These are phyloP conservation scores for Alethe diademata DNA, from an alignment of 2,113 vertebrate genomes.

Conservation along the genomic window DNA sequence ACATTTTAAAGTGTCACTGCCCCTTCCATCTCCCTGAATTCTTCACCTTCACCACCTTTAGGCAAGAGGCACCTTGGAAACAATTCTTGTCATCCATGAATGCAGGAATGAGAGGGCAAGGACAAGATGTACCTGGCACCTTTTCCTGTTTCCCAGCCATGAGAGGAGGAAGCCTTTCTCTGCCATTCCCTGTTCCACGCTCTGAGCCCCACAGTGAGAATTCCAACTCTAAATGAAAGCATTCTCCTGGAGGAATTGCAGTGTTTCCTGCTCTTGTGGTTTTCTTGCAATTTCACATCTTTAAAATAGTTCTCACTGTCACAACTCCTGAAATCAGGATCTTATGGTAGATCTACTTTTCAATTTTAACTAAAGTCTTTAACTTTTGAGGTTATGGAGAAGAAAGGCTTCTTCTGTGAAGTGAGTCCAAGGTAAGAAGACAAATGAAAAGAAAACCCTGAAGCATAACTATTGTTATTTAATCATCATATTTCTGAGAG, in stretches of 20 bases:
- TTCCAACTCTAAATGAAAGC: neutral
- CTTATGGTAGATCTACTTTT: neutral
- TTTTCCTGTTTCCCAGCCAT: neutral
- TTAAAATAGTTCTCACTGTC: neutral
- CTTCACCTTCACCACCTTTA: neutral
- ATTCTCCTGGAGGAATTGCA: neutral
- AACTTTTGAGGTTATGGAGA: neutral
- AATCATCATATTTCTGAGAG: neutral
- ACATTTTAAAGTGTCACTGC: neutral
- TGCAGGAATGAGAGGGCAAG: fast-evolving
- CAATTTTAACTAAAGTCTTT: neutral
- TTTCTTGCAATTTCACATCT: neutral
- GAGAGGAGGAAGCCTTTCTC: neutral
- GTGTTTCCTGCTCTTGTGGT: neutral
- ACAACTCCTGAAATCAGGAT: neutral
- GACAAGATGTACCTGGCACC: neutral
- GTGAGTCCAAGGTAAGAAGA: neutral
- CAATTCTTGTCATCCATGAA: neutral
- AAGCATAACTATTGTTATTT: neutral
- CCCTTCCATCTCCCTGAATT: neutral
- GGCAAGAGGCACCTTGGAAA: fast-evolving
- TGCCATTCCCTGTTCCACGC: neutral
- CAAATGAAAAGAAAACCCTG: neutral
- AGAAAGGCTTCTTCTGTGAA: neutral
- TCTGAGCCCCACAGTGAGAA: neutral